phyloP scores from a whole-genome alignment of 2,113 vertebrate genomes.

The Gobiocypris rarus region DNA sequence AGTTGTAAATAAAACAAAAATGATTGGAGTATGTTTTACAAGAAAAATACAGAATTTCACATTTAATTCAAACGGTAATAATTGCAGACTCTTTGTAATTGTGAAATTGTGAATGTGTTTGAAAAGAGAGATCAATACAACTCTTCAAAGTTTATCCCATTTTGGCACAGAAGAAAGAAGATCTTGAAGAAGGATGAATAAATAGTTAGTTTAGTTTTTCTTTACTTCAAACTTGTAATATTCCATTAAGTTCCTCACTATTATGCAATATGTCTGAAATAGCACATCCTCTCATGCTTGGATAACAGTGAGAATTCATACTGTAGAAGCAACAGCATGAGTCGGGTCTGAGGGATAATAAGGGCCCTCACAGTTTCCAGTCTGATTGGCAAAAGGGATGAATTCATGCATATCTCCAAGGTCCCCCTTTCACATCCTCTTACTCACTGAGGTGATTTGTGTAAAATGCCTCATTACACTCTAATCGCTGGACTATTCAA shows the following conservation, averaged over 20 bases:
- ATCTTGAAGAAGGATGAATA: too few species aligned
- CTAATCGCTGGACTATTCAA: constrained; percentile 15
- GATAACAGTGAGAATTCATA: constrained; percentile 17
- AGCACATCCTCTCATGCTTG: constrained; percentile 24
- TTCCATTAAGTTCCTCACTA: constrained; percentile 2
- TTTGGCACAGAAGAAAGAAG: too few species aligned
- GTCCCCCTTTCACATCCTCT: constrained; percentile 1
- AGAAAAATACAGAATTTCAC: too few species aligned
- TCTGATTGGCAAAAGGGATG: constrained; percentile 26
- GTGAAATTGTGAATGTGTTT: too few species aligned
- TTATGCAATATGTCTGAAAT: constrained; percentile 38
- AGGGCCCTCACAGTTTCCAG: constrained; percentile 20
- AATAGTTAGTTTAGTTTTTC: too few species aligned
- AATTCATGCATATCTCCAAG: constrained; percentile 27
- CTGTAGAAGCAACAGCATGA: constrained; percentile 12
- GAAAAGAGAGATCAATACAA: too few species aligned
- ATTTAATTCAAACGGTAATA: too few species aligned
- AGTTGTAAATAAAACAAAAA: too few species aligned
- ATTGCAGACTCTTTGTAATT: too few species aligned
- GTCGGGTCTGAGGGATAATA: not conserved
- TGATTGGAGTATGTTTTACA: too few species aligned
- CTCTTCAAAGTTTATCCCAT: too few species aligned
- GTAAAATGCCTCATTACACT: constrained; percentile 33
- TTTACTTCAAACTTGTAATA: not conserved
- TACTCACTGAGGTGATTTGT: not conserved